Conservation (phyloP, 2,797 vertebrate species). For the Protosalanx chinensis region DNA sequence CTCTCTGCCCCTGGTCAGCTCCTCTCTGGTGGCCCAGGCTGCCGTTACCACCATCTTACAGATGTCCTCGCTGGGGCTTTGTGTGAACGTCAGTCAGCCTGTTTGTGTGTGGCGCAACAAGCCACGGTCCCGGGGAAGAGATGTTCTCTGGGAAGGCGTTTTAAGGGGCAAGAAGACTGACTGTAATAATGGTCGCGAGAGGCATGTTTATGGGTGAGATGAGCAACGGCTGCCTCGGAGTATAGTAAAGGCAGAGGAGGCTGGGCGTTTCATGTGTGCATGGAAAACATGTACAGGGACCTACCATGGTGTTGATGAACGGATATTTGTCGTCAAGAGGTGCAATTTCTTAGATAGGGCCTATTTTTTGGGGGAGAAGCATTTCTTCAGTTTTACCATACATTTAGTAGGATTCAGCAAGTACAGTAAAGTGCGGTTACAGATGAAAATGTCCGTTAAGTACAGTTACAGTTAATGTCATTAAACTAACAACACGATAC, state of each 20-base stretch:
- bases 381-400: no score
- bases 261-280: conserved; percentile 1
- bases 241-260: conserved; percentile 23
- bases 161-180: conserved; percentile 21
- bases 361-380: no score
- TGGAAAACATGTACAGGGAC: conserved; percentile 4
- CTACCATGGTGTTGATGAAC: not conserved
- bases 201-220: conserved; percentile 42
- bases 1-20: conserved; percentile 26
- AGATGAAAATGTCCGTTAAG: no score
- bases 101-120: conserved; percentile 39
- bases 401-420: no score
- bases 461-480: no score
- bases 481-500: no score
- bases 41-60: conserved; percentile 47
- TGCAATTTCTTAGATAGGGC: no score
- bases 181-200: conserved; percentile 16
- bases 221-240: conserved; percentile 30
- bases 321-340: no score
- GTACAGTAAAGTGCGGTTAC: no score
- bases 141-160: conserved; percentile 40
- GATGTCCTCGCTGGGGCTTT: conserved; percentile 63
- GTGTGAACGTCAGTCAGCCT: conserved; percentile 49
- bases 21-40: conserved; percentile 50
- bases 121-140: conserved; percentile 33